phyloP scores from a whole-genome alignment of 2,888 invertebrate genomes.

The Ophion ellenae region DNA sequence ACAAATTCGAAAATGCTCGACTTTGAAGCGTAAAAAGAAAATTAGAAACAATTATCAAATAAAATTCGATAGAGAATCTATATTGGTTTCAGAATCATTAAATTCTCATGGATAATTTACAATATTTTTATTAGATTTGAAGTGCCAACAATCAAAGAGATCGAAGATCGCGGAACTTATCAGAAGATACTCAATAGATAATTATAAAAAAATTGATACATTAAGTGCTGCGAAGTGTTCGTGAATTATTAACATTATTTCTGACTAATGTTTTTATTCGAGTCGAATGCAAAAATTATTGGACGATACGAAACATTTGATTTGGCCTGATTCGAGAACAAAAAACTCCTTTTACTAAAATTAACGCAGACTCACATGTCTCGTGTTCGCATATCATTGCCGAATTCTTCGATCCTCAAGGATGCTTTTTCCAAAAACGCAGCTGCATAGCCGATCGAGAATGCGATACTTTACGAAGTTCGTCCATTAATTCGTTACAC shows the following conservation, averaged over 20 bases:
- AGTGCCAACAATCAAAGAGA: not conserved
- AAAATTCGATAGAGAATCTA: too few relatives aligned
- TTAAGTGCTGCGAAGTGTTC: too few relatives aligned
- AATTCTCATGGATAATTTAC: not conserved
- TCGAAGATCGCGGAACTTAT: not conserved
- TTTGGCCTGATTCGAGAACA: not conserved
- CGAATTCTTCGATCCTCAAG: not conserved
- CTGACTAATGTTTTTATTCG: not conserved
- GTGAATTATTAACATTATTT: too few relatives aligned
- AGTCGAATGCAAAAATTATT: not conserved
- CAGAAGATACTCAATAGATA: not conserved
- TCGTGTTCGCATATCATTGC: slow-evolving; percentile 36
- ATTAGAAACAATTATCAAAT: not conserved
- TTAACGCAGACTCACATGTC: slow-evolving; percentile 25
- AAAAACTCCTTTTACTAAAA: not conserved
- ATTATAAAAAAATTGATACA: not conserved
- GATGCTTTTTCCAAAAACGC: not conserved
- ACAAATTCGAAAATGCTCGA: too few relatives aligned
- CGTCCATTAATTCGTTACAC: not conserved
- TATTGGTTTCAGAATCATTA: too few relatives aligned
- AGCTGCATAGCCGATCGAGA: not conserved
- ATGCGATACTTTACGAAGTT: not conserved
- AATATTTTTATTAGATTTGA: not conserved
- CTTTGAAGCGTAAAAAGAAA: not conserved
- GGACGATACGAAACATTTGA: not conserved